These are phyloP conservation scores for Ostrea edulis DNA, from an alignment of 1,140 invertebrate species.

Conservation along the genomic window DNA sequence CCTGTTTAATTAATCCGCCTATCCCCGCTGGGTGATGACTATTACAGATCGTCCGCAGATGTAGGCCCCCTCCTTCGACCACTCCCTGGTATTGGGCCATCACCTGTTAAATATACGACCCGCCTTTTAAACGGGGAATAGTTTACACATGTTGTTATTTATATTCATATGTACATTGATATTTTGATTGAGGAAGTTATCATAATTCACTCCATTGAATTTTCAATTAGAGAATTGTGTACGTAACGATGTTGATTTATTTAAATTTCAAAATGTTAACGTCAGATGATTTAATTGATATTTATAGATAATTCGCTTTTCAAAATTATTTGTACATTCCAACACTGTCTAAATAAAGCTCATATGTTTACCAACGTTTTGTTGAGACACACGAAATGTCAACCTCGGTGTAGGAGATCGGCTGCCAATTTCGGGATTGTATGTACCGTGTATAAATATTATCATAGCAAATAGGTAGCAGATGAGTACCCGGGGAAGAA, in stretches of 20 bases:
- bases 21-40: neutral
- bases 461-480: slow-evolving; percentile 25
- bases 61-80: neutral
- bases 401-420: neutral
- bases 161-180: neutral
- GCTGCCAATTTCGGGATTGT: slow-evolving; percentile 14
- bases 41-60: neutral
- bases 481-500: slow-evolving; percentile 14
- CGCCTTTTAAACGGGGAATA: neutral
- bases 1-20: neutral
- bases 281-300: neutral
- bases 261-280: neutral
- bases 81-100: neutral
- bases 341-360: neutral
- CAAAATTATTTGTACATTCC: neutral
- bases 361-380: slow-evolving; percentile 19
- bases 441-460: slow-evolving; percentile 33
- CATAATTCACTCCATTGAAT: neutral
- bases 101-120: neutral
- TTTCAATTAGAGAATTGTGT: neutral
- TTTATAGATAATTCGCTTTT: slow-evolving; percentile 8
- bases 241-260: neutral
- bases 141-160: neutral
- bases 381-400: slow-evolving; percentile 14
- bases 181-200: neutral